Conservation (phyloP, 1,140 invertebrate genomes). For the Plectrocnemia conspersa region DNA sequence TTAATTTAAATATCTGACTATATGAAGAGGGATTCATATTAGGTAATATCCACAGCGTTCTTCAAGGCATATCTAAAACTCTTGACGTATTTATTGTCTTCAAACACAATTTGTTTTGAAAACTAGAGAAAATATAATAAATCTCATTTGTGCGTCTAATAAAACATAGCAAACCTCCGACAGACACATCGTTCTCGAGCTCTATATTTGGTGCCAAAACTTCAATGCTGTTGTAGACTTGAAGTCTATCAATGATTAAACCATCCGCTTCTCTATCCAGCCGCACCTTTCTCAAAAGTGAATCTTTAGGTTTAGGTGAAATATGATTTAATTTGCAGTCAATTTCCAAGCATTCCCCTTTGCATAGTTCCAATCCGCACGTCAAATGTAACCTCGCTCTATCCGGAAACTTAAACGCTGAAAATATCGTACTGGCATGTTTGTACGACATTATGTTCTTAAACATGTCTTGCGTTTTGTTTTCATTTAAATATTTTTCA, state of each 20-base stretch:
- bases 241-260: slow-evolving; percentile 60
- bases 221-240: slow-evolving; percentile 73
- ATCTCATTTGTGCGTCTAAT: too few species aligned
- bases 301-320: slow-evolving; percentile 46
- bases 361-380: slow-evolving; percentile 63
- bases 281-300: slow-evolving; percentile 44
- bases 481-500: slow-evolving; percentile 40
- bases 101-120: too few species aligned
- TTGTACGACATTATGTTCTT: slow-evolving; percentile 55
- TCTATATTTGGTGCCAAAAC: slow-evolving; percentile 72
- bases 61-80: too few species aligned
- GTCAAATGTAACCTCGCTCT: slow-evolving; percentile 66
- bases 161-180: slow-evolving; percentile 49
- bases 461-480: slow-evolving; percentile 31
- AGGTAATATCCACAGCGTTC: too few species aligned
- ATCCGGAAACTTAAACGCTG: slow-evolving; percentile 76
- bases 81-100: too few species aligned
- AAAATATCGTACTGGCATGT: slow-evolving; percentile 61
- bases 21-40: too few species aligned
- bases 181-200: slow-evolving; percentile 54
- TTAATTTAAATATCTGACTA: too few species aligned
- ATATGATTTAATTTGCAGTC: slow-evolving; percentile 46
- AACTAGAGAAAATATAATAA: too few species aligned
- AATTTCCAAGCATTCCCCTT: slow-evolving; percentile 59
- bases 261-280: slow-evolving; percentile 52